Evolutionary conservation across 35 echinoderm and acorn worm genomes (phyloP).

Genomic region (Apostichopus japonicus): DNA sequence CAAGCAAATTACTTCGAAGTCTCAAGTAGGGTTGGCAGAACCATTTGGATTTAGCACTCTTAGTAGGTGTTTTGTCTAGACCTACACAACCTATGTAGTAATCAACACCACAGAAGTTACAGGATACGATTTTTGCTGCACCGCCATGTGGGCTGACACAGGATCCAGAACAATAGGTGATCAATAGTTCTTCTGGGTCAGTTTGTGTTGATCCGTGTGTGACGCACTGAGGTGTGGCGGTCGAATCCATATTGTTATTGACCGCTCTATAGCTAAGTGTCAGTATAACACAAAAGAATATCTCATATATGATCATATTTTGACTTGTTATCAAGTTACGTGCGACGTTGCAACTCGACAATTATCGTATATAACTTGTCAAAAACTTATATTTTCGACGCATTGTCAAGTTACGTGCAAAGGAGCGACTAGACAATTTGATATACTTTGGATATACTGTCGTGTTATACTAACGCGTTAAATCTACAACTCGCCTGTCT

Average conservation of each 20-base stretch:
- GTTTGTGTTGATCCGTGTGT: conserved; percentile 14
- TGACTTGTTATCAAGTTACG: too few species aligned
- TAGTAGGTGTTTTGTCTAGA: neutral
- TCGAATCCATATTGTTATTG: neutral
- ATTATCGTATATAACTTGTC: too few species aligned
- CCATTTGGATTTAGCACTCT: conserved; percentile 13
- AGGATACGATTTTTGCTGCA: neutral
- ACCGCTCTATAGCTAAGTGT: too few species aligned
- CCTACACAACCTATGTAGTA: conserved; percentile 1
- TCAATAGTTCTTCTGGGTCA: neutral
- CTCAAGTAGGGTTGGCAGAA: conserved; percentile 21
- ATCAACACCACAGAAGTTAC: conserved; percentile 14
- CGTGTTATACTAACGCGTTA: too few species aligned
- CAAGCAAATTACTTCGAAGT: neutral
- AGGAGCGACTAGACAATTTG: too few species aligned
- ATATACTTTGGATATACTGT: too few species aligned
- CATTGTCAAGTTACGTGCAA: too few species aligned
- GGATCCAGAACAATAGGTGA: neutral
- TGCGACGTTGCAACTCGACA: too few species aligned
- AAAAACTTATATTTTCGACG: too few species aligned
- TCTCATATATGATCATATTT: too few species aligned
- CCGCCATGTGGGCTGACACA: neutral
- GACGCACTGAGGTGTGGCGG: neutral
- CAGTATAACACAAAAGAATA: too few species aligned
- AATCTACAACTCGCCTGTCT: too few species aligned